Evolutionary conservation across 2,797 vertebrate genomes (phyloP).

Genomic region (Meda fulgida): DNA sequence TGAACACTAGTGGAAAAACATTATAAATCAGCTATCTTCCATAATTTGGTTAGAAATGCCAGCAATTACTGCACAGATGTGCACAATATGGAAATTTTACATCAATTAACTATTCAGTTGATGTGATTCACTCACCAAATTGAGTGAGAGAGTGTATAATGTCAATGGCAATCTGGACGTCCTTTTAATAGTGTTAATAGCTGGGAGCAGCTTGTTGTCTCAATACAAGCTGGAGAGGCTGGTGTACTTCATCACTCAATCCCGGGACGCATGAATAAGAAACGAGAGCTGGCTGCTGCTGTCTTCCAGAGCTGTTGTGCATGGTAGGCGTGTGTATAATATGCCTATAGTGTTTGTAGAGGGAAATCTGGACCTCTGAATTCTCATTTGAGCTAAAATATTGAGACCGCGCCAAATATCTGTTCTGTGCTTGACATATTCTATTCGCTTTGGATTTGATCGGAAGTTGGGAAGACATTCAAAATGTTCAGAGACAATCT

Average conservation of each 20-base stretch:
- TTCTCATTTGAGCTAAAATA: constrained; percentile 67
- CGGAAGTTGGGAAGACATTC: constrained; percentile 69
- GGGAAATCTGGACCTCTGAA: constrained; percentile 63
- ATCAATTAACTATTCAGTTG: constrained; percentile 61
- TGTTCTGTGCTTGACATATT: constrained; percentile 66
- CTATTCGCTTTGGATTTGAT: constrained; percentile 61
- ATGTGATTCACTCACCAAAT: constrained; percentile 56
- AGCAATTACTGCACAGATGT: constrained; percentile 64
- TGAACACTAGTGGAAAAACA: constrained; percentile 48
- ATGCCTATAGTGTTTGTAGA: constrained; percentile 32
- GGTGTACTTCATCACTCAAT: constrained; percentile 32
- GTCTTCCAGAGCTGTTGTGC: constrained; percentile 30
- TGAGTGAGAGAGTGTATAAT: constrained; percentile 56
- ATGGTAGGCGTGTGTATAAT: constrained; percentile 32
- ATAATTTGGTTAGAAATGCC: constrained; percentile 62
- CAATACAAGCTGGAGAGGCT: constrained; percentile 45
- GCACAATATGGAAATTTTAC: constrained; percentile 64
- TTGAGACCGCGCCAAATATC: constrained; percentile 61
- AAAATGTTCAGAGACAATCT: constrained; percentile 71
- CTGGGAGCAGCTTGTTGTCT: constrained; percentile 46
- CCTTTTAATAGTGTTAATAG: constrained; percentile 60
- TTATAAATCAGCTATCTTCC: constrained; percentile 58
- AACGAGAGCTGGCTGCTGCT: neutral
- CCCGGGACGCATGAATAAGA: constrained; percentile 39
- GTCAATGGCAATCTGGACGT: constrained; percentile 61